Conservation (phyloP, 2,888 invertebrate species). For the Eupithecia insigniata region DNA sequence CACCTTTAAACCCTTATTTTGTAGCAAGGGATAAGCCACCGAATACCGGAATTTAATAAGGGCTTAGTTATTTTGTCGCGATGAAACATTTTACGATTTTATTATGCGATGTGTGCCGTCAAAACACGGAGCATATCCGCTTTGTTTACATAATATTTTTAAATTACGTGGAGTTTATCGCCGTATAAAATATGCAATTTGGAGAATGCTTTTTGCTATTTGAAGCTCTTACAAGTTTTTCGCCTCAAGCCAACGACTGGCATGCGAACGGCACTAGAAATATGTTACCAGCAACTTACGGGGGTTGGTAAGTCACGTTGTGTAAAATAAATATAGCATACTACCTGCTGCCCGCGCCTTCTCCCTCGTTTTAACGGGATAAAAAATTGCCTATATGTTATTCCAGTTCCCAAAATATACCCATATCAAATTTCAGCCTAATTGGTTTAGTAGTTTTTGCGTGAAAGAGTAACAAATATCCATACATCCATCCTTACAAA, state of each 20-base stretch:
- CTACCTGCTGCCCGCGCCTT: no score
- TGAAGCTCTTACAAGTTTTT: neutral
- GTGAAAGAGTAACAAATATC: no score
- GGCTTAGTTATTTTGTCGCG: conserved; percentile 58
- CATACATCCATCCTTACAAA: no score
- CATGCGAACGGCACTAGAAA: neutral
- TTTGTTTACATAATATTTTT: conserved; percentile 71
- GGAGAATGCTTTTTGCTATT: conserved; percentile 4
- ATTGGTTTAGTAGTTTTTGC: no score
- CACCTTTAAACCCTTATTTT: conserved; percentile 49
- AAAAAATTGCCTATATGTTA: no score
- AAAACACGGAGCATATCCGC: conserved; percentile 68
- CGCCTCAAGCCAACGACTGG: neutral
- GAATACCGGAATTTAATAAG: conserved; percentile 71
- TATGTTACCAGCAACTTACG: neutral
- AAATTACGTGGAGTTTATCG: conserved; percentile 63
- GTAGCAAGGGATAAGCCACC: conserved; percentile 52
- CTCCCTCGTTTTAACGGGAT: no score
- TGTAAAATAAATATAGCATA: no score
- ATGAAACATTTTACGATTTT: conserved; percentile 73
- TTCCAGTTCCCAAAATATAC: no score
- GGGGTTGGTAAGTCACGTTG: neutral
- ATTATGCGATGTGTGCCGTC: conserved; percentile 63
- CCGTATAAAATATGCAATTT: conserved; percentile 21
- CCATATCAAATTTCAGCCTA: no score